Evolutionary conservation across 2,888 invertebrate species (phyloP).

Genomic region (Steinernema scapterisci): DNA sequence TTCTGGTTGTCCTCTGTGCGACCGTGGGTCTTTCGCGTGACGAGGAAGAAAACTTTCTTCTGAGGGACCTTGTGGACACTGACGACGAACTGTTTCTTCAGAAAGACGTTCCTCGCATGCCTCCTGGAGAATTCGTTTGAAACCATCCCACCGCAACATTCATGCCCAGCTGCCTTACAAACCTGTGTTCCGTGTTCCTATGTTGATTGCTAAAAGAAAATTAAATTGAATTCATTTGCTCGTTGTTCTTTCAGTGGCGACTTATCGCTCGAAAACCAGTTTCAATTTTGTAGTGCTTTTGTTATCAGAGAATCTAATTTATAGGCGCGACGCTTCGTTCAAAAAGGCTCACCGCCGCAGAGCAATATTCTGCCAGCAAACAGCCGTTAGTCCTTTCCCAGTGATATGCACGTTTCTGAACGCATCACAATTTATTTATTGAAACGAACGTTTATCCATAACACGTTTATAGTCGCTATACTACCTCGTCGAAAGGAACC

Average conservation of each 20-base stretch:
- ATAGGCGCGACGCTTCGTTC: no score
- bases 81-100: constrained; percentile 25
- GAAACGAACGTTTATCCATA: no score
- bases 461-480: not conserved
- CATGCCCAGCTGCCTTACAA: constrained; percentile 5
- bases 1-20: constrained; percentile 7
- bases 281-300: no score
- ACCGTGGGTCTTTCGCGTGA: constrained; percentile 16
- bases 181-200: not conserved
- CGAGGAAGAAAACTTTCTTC: constrained; percentile 15
- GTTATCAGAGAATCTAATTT: no score
- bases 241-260: no score
- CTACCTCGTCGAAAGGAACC: not conserved
- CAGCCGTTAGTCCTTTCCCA: no score
- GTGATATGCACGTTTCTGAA: no score
- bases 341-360: no score
- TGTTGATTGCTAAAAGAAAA: constrained; percentile 9
- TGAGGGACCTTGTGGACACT: not conserved
- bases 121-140: constrained; percentile 21
- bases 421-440: no score
- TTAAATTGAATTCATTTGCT: not conserved
- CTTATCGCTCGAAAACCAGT: no score
- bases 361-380: no score
- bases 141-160: not conserved
- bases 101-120: constrained; percentile 17